These are phyloP conservation scores for Apostichopus parvimensis DNA, from an alignment of 35 echinoderm and acorn worm genomes.

Conservation along the genomic window DNA sequence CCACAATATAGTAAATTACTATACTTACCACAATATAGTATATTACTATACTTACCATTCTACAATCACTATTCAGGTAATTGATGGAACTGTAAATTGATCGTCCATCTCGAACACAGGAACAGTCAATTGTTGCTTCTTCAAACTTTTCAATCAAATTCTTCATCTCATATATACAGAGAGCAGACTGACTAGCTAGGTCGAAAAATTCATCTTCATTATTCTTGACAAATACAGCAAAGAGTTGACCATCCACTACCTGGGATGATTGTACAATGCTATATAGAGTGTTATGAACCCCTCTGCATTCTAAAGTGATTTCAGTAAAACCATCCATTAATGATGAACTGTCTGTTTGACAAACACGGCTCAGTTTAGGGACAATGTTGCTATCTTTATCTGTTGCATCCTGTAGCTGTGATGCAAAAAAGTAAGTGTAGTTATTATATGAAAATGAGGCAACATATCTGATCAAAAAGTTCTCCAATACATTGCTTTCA, in stretches of 20 bases:
- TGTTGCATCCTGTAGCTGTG: constrained; percentile 8
- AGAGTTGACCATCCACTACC: constrained; percentile 13
- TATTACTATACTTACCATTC: neutral
- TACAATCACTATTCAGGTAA: neutral
- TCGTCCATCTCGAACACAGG: neutral
- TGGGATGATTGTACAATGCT: constrained; percentile 1
- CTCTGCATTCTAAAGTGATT: constrained; percentile 22
- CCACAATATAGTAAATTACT: too few species aligned
- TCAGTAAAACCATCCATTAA: neutral
- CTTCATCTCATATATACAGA: constrained; percentile 27
- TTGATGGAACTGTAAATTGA: neutral
- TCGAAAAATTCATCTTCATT: neutral
- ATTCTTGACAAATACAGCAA: constrained; percentile 36
- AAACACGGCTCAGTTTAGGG: constrained; percentile 31
- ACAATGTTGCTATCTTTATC: neutral
- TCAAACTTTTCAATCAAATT: neutral
- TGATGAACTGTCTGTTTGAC: neutral
- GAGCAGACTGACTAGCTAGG: constrained; percentile 10
- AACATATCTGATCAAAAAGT: constrained; percentile 16
- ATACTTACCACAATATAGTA: too few species aligned
- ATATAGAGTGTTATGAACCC: neutral
- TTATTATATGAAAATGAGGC: constrained; percentile 9
- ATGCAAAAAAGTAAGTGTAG: constrained; percentile 4
- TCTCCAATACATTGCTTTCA: neutral
- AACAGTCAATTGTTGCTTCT: neutral